These are phyloP conservation scores for Sebastes diploproa DNA, from an alignment of 2,797 vertebrate species.

Conservation along the genomic window DNA sequence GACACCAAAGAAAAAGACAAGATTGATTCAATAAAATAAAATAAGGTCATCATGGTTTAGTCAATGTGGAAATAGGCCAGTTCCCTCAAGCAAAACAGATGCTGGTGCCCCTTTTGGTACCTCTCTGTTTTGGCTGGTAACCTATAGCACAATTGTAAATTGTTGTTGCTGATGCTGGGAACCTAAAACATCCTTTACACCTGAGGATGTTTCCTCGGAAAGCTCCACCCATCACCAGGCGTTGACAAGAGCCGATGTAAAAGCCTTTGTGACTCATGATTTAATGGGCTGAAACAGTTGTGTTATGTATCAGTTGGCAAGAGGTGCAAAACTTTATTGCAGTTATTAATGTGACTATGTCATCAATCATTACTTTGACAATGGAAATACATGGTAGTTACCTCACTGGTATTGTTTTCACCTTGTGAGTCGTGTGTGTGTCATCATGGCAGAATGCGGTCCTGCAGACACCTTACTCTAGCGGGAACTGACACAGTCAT, in stretches of 20 bases:
- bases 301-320: not conserved
- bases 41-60: too few relatives aligned
- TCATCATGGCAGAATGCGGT: too few relatives aligned
- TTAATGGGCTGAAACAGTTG: not conserved
- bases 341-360: not conserved
- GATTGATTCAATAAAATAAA: too few relatives aligned
- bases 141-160: not conserved
- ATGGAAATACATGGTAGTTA: not conserved
- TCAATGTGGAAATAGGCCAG: too few relatives aligned
- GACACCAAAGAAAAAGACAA: too few relatives aligned
- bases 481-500: too few relatives aligned
- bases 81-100: too few relatives aligned
- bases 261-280: conserved; percentile 17
- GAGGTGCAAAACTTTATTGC: not conserved
- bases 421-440: too few relatives aligned
- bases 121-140: not conserved
- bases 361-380: conserved; percentile 18
- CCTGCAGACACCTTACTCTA: too few relatives aligned
- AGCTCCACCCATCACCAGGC: conserved; percentile 12
- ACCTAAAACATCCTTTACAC: not conserved
- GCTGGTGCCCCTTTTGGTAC: too few relatives aligned
- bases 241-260: not conserved
- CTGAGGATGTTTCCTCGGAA: not conserved
- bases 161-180: not conserved
- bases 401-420: too few relatives aligned